Evolutionary conservation across 2,888 invertebrate species (phyloP).

Genomic region (Drosophila vallismaia): DNA sequence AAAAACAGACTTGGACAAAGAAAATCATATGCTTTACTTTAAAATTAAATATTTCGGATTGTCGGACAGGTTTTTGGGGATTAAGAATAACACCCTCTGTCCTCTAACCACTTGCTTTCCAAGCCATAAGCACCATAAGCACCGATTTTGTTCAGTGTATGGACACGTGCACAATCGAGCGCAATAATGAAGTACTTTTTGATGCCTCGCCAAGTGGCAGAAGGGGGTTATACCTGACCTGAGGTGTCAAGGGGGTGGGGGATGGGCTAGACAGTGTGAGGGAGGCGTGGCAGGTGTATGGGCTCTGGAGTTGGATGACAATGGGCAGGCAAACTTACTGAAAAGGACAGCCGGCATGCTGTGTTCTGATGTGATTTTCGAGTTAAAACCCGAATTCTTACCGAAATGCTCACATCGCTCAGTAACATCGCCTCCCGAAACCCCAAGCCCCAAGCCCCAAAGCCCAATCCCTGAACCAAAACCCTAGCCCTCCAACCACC

Average conservation of each 20-base stretch:
- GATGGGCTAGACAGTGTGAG: not conserved
- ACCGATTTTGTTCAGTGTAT: constrained; percentile 1
- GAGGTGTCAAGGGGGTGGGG: not conserved
- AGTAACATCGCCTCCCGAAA: not conserved
- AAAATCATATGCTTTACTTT: too few relatives aligned
- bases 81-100: not conserved
- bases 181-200: constrained; percentile 80
- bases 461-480: too few relatives aligned
- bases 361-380: constrained; percentile 68
- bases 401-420: constrained; percentile 32
- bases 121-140: not conserved
- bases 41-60: too few relatives aligned
- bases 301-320: constrained; percentile 14
- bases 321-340: constrained; percentile 31
- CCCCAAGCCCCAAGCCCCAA: not conserved
- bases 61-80: not conserved
- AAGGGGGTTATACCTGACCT: not conserved
- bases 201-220: constrained; percentile 50
- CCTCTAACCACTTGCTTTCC: not conserved
- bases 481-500: too few relatives aligned
- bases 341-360: constrained; percentile 14
- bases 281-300: not conserved
- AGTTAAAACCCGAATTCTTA: constrained; percentile 66
- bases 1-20: not conserved
- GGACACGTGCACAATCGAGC: constrained; percentile 71